phyloP scores from a whole-genome alignment of 2,888 invertebrate species.

The Peribatodes rhomboidaria region DNA sequence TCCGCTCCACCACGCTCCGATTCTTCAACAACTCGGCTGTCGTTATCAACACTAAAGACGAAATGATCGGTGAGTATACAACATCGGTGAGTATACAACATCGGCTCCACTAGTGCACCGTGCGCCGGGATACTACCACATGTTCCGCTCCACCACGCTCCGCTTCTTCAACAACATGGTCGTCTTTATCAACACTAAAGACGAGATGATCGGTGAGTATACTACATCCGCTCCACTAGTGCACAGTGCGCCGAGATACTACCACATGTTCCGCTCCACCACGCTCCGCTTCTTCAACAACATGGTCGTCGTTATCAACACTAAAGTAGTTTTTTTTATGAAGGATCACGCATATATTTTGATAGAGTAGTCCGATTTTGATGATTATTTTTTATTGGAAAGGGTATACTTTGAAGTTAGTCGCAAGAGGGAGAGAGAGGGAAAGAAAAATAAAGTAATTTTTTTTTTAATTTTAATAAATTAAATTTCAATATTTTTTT shows the following conservation, averaged over 20 bases:
- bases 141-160: constrained; percentile 96
- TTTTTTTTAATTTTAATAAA: no score
- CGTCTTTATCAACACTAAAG: constrained; percentile 94
- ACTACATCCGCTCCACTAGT: constrained; percentile 94
- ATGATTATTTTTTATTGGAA: no score
- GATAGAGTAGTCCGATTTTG: no score
- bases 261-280: constrained; percentile 97
- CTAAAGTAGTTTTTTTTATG: no score
- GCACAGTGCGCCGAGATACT: constrained; percentile 92
- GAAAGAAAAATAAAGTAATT: no score
- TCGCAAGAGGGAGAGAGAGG: no score
- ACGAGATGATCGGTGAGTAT: constrained; percentile 93
- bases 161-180: constrained; percentile 99
- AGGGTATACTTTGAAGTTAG: no score
- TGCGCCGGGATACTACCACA: constrained; percentile 95
- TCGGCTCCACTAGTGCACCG: no score
- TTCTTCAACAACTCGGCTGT: constrained; percentile 99
- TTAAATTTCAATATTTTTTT: no score
- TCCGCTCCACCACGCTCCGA: constrained; percentile 95
- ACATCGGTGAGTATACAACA: no score
- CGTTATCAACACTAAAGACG: constrained; percentile 94
- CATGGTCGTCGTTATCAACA: constrained; percentile 96
- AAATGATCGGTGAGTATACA: constrained; percentile 91
- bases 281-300: constrained; percentile 98
- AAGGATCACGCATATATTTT: no score